Conservation (phyloP, 2,888 invertebrate species). For the Ferrisia virgata region DNA sequence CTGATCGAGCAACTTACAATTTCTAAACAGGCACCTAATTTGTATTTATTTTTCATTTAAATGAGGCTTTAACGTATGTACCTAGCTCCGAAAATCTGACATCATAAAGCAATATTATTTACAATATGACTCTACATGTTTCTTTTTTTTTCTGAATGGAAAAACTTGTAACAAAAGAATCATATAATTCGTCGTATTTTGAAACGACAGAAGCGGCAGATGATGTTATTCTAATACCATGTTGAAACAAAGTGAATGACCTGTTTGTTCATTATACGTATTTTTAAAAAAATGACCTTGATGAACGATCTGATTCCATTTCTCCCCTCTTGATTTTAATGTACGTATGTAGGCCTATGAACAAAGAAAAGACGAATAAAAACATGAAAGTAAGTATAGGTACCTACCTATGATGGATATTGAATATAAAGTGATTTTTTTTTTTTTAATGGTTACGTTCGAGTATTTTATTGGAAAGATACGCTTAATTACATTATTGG, state of each 20-base stretch:
- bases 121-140: not conserved
- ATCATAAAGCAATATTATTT: not conserved
- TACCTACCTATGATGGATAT: not conserved
- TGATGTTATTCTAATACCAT: slow-evolving; percentile 32
- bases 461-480: not conserved
- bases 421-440: not conserved
- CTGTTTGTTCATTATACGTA: slow-evolving; percentile 27
- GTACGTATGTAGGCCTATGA: not conserved
- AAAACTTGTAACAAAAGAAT: not conserved
- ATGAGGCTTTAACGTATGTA: not conserved
- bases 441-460: not conserved
- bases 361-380: slow-evolving; percentile 18
- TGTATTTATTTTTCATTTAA: not conserved
- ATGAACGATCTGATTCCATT: slow-evolving; percentile 29
- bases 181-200: not conserved
- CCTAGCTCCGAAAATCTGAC: not conserved
- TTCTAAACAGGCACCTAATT: not conserved
- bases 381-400: not conserved
- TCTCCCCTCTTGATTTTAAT: not conserved
- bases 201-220: not conserved
- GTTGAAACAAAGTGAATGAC: slow-evolving; percentile 27
- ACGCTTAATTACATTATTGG: not conserved
- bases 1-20: no score
- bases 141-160: not conserved
- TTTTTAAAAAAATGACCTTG: slow-evolving; percentile 23